These are phyloP conservation scores for Eutolmus rufibarbis DNA, from an alignment of 2,888 invertebrate genomes.

Conservation along the genomic window DNA sequence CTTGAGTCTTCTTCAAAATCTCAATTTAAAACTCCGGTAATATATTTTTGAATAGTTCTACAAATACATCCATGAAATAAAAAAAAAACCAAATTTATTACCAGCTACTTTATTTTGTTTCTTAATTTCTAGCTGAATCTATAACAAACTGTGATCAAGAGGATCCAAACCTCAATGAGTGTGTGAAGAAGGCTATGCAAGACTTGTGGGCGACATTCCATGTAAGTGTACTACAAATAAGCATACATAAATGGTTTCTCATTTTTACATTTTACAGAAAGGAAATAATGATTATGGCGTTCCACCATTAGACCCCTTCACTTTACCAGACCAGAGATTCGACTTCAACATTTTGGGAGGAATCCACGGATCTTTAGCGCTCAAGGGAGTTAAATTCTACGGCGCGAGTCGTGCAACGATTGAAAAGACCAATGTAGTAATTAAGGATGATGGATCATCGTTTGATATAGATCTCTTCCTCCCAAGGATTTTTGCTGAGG, in stretches of 20 bases:
- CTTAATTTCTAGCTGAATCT: slow-evolving; percentile 63
- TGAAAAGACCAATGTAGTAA: slow-evolving; percentile 66
- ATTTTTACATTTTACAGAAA: slow-evolving; percentile 49
- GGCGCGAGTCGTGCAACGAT: slow-evolving; percentile 67
- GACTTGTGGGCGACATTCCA: slow-evolving; percentile 62
- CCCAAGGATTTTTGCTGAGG: slow-evolving; percentile 66
- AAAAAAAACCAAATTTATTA: not conserved
- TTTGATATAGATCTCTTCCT: slow-evolving; percentile 68
- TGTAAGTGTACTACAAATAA: slow-evolving; percentile 47
- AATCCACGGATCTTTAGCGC: slow-evolving; percentile 56
- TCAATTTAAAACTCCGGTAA: no score
- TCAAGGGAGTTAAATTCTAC: slow-evolving; percentile 66
- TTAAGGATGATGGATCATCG: slow-evolving; percentile 67
- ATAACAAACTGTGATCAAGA: slow-evolving; percentile 67
- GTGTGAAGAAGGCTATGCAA: slow-evolving; percentile 67
- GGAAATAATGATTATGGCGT: slow-evolving; percentile 59
- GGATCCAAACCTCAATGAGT: slow-evolving; percentile 68
- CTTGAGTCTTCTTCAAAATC: no score
- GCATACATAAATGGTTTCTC: not conserved
- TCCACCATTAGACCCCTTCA: slow-evolving; percentile 59
- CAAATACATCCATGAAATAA: not conserved
- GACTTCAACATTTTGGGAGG: slow-evolving; percentile 55
- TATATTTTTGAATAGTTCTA: not conserved
- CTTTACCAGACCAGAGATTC: slow-evolving; percentile 54
- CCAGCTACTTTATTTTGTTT: not conserved